Percentiles rank a stretch among this genome's conserved stretches.
Evolutionary conservation across 2,113 vertebrate species (phyloP).

Genomic region (Herpetotheres cachinnans): DNA sequence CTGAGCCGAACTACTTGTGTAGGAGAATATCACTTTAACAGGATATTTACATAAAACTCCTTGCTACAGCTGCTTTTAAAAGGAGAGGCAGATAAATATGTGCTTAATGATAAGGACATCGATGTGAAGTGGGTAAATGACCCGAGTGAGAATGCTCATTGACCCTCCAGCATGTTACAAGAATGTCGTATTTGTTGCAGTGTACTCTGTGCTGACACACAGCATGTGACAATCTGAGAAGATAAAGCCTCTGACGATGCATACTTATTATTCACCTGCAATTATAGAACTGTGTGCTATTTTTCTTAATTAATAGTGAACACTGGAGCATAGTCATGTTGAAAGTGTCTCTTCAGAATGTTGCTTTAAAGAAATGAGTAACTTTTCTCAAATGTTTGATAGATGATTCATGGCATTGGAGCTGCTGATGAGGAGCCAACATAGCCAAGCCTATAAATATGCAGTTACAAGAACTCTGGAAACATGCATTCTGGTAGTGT

Average conservation of each 20-base stretch:
- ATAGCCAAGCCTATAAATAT: conserved; percentile 38
- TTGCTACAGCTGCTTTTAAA: neutral
- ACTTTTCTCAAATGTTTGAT: conserved; percentile 43
- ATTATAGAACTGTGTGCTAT: neutral
- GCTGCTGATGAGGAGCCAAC: conserved; percentile 17
- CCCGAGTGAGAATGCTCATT: neutral
- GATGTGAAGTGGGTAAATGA: neutral
- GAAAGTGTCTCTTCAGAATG: neutral
- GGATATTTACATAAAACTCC: neutral
- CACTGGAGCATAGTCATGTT: neutral
- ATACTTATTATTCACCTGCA: neutral
- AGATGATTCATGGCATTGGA: conserved; percentile 42
- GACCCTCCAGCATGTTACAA: neutral
- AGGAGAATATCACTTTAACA: neutral
- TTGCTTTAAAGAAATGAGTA: conserved; percentile 41
- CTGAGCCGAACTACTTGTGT: neutral
- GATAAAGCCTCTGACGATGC: neutral
- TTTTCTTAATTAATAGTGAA: conserved; percentile 34
- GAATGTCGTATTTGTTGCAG: neutral
- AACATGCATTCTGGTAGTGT: conserved; percentile 5
- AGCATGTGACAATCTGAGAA: neutral
- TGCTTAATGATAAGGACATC: neutral
- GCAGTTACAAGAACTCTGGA: conserved; percentile 22
- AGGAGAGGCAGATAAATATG: neutral
- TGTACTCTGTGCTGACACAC: neutral